A percentile compares a stretch with the other conserved stretches of the same genome.
phyloP scores from a whole-genome alignment of 1,140 invertebrate species.

The Drosophila pectinifera region DNA sequence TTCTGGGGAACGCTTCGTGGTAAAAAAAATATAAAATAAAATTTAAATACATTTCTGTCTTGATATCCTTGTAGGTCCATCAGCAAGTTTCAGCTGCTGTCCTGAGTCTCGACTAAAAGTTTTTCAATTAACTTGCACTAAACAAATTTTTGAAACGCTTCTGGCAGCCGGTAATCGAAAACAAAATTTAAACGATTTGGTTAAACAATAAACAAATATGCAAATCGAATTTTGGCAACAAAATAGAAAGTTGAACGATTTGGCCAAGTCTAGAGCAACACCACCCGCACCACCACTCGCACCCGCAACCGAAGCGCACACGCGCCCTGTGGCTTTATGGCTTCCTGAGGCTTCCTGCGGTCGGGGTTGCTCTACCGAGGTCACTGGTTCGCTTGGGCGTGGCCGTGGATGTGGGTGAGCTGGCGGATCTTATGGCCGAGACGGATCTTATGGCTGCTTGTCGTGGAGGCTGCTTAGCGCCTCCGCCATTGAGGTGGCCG shows the following conservation, averaged over 20 bases:
- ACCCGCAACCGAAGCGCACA: background rate
- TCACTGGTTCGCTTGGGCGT: background rate
- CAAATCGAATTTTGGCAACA: conserved; percentile 33
- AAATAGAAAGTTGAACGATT: conserved; percentile 24
- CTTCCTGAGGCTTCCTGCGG: conserved; percentile 30
- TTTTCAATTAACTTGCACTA: conserved; percentile 8
- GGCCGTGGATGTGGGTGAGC: conserved; percentile 6
- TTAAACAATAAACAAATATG: conserved; percentile 38
- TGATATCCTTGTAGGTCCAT: background rate
- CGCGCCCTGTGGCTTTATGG: conserved; percentile 26
- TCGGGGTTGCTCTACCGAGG: conserved; percentile 18
- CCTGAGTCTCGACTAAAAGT: conserved; percentile 5
- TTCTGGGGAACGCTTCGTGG: background rate
- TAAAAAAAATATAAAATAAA: conserved; percentile 19
- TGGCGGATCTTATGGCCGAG: conserved; percentile 17
- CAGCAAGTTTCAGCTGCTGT: background rate
- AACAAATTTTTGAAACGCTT: background rate
- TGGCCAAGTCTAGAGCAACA: conserved; percentile 12
- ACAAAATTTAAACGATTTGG: conserved; percentile 13
- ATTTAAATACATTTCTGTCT: background rate
- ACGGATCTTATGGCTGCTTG: conserved; percentile 14
- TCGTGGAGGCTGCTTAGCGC: conserved; percentile 9
- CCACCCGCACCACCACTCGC: background rate
- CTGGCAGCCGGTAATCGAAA: conserved; percentile 5
- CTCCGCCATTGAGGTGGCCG: conserved; percentile 15